A percentile compares a stretch with the other conserved stretches of the same genome.
These are phyloP conservation scores for Numida meleagris DNA, from an alignment of 2,113 vertebrate species.

Conservation along the genomic window DNA sequence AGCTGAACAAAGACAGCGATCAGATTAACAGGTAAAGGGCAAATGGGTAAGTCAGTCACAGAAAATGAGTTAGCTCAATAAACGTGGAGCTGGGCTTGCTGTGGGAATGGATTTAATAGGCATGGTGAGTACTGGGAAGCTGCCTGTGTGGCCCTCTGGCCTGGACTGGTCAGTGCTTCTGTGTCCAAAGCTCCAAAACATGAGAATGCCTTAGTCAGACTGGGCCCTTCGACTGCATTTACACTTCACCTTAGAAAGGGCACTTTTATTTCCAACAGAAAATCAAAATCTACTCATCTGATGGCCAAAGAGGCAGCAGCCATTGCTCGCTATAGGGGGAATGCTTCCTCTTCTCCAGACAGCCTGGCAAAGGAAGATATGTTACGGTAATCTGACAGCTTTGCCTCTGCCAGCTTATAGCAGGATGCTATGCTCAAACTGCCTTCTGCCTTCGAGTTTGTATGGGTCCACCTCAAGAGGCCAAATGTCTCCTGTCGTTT, in stretches of 20 bases:
- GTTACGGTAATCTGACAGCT: slow-evolving; percentile 47
- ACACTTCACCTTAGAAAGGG: neutral
- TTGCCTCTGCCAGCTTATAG: neutral
- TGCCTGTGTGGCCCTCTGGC: neutral
- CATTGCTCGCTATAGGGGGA: slow-evolving; percentile 67
- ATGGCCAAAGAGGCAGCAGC: slow-evolving; percentile 72
- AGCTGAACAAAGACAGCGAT: slow-evolving; percentile 77
- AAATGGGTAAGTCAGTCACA: neutral
- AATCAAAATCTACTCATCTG: slow-evolving; percentile 51
- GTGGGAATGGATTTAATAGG: neutral
- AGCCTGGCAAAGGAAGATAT: slow-evolving; percentile 50
- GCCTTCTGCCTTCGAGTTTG: neutral
- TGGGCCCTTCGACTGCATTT: neutral
- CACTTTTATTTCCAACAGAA: slow-evolving; percentile 42
- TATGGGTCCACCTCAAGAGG: neutral
- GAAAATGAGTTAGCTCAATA: neutral
- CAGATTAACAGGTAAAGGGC: slow-evolving; percentile 71
- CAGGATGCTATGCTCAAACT: neutral
- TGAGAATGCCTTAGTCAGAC: neutral
- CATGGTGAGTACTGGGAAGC: neutral
- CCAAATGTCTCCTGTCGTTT: neutral
- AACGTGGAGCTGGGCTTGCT: neutral
- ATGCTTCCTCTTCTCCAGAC: slow-evolving; percentile 35
- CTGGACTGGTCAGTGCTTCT: neutral
- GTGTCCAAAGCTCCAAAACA: neutral